Base-by-base conservation (phyloP, 2,888 invertebrate genomes). In the Leptopilina syphax region DNA sequence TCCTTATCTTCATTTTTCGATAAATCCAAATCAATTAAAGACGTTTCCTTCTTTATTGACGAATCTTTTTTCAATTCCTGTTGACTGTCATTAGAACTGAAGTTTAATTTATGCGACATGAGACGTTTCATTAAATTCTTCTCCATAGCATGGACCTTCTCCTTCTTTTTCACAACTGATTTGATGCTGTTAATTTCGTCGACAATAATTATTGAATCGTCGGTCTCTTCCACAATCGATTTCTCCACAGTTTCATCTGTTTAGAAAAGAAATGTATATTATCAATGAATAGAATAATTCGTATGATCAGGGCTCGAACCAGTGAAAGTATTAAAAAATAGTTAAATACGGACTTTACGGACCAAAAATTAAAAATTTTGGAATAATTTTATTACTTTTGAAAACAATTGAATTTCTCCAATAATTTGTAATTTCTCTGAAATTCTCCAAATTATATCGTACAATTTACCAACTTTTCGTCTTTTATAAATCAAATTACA, bases 81-180 rank as follows among this genome's bases (percentile, higher is more conserved):
- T 70, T 27, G 12, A 54, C 27, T 73, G 4, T 73, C 73, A n/a
- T 34, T 34, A 34, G 13, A 7, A 9, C 57, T 73, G n/a, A 12
- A 73, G 5, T 73, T 73, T 7, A 73, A 13, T 73, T 73, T 57
- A 54, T n/a, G 57, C n/a, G 54, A 13, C 4, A 57, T 34, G 24
- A 73, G 12, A 57, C 73, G 73, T 34, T 27, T 73, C 57, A 54
- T 73, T 1, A 73, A n/a, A 27, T 54, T 57, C 1, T 41, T 73
- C 4, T 57, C 50, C 24, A 73, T 34, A 3, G 5, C 27, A 1
- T 27, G 12, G 8, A 27, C 10, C 10, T 57, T 57, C n/a, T 57
- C 50, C 73, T 57, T 73, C 12, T 73, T 73, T 34, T 34, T 57
- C 5, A 73, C 6, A 0, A 73, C 57, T 8, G 73, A 73, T 41